A percentile compares a stretch with the other conserved stretches of the same genome.
These are phyloP conservation scores for Rhinolophus ferrumequinum DNA, from an alignment of 2,113 vertebrate species.

Conservation along the genomic window DNA sequence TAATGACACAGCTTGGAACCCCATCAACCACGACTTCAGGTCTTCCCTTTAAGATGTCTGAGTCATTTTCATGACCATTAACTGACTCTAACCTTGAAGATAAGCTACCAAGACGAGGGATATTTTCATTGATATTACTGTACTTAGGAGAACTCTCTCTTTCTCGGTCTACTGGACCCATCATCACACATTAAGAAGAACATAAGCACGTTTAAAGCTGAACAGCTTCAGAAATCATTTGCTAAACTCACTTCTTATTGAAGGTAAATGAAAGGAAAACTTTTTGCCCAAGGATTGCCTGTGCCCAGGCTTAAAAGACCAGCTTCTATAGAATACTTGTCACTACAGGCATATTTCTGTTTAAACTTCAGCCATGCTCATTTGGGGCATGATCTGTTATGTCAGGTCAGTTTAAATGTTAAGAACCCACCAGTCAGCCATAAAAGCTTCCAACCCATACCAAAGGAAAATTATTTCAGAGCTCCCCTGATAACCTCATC, in stretches of 20 bases:
- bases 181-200: background rate
- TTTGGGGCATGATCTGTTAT: background rate
- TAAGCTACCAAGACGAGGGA: background rate
- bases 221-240: background rate
- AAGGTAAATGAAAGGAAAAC: background rate
- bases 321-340: background rate
- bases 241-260: background rate
- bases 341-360: background rate
- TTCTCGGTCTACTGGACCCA: background rate
- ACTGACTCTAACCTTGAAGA: background rate
- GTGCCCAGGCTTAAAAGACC: background rate
- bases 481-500: slow-evolving; percentile 85
- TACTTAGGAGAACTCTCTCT: background rate
- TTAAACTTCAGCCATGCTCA: background rate
- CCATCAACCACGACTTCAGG: background rate
- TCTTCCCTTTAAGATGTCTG: background rate
- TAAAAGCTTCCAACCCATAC: background rate
- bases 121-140: background rate
- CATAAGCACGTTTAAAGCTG: background rate
- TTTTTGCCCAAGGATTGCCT: background rate
- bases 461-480: background rate
- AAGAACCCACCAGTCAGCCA: background rate
- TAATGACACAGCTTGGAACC: background rate
- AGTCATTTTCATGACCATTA: background rate
- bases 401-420: background rate